phyloP scores from a whole-genome alignment of 2,888 invertebrate genomes.

The Choristoneura rosaceana region DNA sequence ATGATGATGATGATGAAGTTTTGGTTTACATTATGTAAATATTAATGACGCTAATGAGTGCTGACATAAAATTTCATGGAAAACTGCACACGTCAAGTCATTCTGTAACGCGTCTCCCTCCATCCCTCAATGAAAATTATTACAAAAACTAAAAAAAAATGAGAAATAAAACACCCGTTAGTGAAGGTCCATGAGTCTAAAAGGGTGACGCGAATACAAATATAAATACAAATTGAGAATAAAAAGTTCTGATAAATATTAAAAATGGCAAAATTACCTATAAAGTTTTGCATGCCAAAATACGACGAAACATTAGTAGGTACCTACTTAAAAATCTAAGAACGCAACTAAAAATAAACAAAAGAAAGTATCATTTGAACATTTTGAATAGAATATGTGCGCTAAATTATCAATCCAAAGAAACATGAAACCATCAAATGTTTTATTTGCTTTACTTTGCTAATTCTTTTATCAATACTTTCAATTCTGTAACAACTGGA shows the following conservation, averaged over 20 bases:
- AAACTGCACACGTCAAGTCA: no score
- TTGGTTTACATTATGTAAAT: no score
- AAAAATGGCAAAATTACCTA: background rate
- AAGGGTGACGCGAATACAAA: no score
- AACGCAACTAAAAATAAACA: background rate
- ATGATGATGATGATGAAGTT: no score
- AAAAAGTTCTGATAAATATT: background rate
- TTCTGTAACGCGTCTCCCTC: no score
- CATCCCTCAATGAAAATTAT: no score
- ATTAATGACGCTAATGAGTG: no score
- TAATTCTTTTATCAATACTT: background rate
- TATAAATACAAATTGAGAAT: no score
- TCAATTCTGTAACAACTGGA: background rate
- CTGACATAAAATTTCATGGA: no score
- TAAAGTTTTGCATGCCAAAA: background rate
- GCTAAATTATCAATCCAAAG: background rate
- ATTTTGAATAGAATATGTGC: slow-evolving; percentile 1
- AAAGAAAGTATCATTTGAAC: background rate
- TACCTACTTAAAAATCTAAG: background rate
- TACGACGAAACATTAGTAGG: background rate
- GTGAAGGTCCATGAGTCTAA: no score
- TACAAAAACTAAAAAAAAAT: no score
- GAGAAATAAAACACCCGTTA: no score
- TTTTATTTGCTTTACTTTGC: background rate
- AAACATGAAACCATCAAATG: background rate